Evolutionary conservation across 1,140 invertebrate species (phyloP).

Genomic region (Psix sp.): DNA sequence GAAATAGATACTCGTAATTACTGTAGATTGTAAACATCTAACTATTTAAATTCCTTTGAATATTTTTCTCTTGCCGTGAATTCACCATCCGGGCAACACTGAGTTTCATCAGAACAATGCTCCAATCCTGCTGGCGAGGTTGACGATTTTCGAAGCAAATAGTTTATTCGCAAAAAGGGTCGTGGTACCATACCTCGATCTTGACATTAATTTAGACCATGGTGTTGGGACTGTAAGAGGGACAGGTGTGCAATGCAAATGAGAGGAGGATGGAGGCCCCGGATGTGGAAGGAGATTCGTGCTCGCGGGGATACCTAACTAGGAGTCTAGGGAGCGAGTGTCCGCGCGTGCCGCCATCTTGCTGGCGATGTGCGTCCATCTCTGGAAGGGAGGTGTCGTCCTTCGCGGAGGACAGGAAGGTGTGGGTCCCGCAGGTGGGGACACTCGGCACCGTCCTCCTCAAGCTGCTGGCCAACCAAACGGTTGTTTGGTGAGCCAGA

Average conservation of each 20-base stretch:
- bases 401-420: constrained; percentile 46
- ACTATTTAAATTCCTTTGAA: too few relatives aligned
- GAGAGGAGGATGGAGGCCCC: constrained; percentile 30
- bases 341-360: constrained; percentile 68
- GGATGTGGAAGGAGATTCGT: constrained; percentile 8
- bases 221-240: constrained; percentile 22
- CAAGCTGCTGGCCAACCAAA: constrained; percentile 75
- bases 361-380: constrained; percentile 58
- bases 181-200: too few relatives aligned
- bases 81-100: too few relatives aligned
- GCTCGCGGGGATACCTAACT: constrained; percentile 20
- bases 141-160: too few relatives aligned
- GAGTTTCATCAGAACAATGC: too few relatives aligned
- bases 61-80: too few relatives aligned
- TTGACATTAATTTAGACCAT: constrained; percentile 33
- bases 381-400: constrained; percentile 68
- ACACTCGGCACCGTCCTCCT: constrained; percentile 71
- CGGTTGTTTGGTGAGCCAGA: constrained; percentile 72
- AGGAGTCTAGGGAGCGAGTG: constrained; percentile 24
- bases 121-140: too few relatives aligned
- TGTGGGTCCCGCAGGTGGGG: constrained; percentile 66
- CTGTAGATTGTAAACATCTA: too few relatives aligned
- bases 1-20: too few relatives aligned
- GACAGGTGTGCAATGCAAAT: constrained; percentile 69
- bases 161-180: too few relatives aligned